A percentile compares a stretch with the other conserved stretches of the same genome.
These are phyloP conservation scores for Syncerus caffer DNA, from an alignment of 2,797 vertebrate genomes.

Conservation along the genomic window DNA sequence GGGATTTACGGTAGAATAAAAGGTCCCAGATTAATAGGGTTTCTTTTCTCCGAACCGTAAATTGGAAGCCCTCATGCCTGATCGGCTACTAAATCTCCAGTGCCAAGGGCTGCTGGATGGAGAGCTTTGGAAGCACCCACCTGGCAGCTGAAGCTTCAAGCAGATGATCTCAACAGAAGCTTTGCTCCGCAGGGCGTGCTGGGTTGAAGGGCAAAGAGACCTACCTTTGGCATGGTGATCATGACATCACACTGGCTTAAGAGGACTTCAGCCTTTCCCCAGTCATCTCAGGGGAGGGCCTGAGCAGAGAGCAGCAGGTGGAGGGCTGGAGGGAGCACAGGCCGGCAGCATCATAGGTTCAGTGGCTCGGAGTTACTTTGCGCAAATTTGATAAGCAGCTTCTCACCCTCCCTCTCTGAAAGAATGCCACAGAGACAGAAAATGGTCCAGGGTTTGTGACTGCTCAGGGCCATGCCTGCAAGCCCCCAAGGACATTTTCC, in stretches of 20 bases:
- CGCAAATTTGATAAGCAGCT: neutral
- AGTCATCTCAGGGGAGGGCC: neutral
- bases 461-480: neutral
- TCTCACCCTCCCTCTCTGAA: neutral
- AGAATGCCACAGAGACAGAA: neutral
- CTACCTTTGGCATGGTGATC: neutral
- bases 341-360: neutral
- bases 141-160: constrained; percentile 39
- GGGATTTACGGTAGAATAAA: constrained; percentile 75
- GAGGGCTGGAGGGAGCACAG: neutral
- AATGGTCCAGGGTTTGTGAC: neutral
- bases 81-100: constrained; percentile 70
- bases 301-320: neutral
- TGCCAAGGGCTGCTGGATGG: neutral
- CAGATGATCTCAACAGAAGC: constrained; percentile 40
- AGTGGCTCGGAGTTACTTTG: neutral
- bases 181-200: neutral
- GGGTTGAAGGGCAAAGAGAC: constrained; percentile 4
- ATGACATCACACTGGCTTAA: neutral
- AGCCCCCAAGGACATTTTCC: neutral
- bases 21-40: constrained; percentile 70
- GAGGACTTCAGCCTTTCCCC: neutral
- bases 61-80: constrained; percentile 63
- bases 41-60: constrained; percentile 68
- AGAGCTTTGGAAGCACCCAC: neutral